These are phyloP conservation scores for Spodoptera frugiperda DNA, from an alignment of 1,140 invertebrate genomes.

Conservation along the genomic window DNA sequence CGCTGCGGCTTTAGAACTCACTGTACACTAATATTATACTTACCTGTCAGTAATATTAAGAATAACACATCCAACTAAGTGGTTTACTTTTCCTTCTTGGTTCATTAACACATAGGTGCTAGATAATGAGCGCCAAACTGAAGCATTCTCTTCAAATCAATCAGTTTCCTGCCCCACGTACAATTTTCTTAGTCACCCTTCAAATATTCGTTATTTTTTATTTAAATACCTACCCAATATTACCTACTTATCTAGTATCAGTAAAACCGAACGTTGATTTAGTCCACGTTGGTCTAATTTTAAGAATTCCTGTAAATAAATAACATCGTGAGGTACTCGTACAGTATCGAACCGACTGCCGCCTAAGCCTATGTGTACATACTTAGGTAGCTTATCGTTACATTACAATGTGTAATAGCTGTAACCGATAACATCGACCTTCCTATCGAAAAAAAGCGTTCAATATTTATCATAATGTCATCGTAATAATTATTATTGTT, in stretches of 20 bases:
- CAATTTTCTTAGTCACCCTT: too few species aligned
- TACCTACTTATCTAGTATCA: too few species aligned
- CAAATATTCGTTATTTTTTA: too few species aligned
- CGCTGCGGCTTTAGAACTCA: slow-evolving; percentile 38
- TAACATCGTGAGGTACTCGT: slow-evolving; percentile 43
- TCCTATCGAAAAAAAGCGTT: slow-evolving; percentile 76
- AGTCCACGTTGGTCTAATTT: slow-evolving; percentile 18
- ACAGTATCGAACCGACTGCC: slow-evolving; percentile 36
- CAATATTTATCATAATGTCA: slow-evolving; percentile 78
- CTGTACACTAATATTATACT: slow-evolving; percentile 38
- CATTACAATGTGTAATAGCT: slow-evolving; percentile 79
- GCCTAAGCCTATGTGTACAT: slow-evolving; percentile 57
- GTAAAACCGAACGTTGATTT: too few species aligned
- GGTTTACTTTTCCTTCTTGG: slow-evolving; percentile 16
- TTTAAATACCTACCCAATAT: too few species aligned
- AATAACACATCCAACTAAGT: slow-evolving; percentile 10
- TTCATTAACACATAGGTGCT: background rate
- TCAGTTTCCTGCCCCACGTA: too few species aligned
- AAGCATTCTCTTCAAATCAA: background rate
- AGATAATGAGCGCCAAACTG: background rate
- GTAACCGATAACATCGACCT: slow-evolving; percentile 80
- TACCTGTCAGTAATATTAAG: slow-evolving; percentile 41
- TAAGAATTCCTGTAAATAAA: slow-evolving; percentile 44
- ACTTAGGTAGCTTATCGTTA: slow-evolving; percentile 74
- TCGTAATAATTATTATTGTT: slow-evolving; percentile 72